Evolutionary conservation across 2,888 invertebrate genomes (phyloP).

Genomic region (Serrognathus titanus): DNA sequence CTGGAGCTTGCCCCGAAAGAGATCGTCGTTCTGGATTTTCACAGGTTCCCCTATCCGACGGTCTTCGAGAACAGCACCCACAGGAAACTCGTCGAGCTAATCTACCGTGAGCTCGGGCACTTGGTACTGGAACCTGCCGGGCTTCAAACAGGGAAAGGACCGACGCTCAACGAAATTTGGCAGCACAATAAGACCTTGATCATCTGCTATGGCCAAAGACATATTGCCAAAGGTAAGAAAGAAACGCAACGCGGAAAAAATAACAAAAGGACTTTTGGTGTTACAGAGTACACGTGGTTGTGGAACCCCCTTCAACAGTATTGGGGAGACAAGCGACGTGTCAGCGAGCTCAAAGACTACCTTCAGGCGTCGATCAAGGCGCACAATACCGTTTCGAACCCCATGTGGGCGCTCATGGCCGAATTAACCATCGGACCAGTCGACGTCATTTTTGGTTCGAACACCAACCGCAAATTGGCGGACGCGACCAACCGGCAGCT

Average conservation of each 20-base stretch:
- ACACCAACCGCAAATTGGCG: conserved; percentile 63
- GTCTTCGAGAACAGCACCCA: conserved; percentile 45
- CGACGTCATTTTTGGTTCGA: conserved; percentile 60
- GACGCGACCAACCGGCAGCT: conserved; percentile 67
- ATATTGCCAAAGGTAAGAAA: conserved; percentile 46
- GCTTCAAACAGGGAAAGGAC: conserved; percentile 48
- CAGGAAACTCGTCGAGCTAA: conserved; percentile 50
- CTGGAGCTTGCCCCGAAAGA: conserved; percentile 64
- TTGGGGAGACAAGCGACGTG: conserved; percentile 64
- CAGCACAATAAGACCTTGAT: conserved; percentile 54
- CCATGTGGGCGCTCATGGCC: conserved; percentile 67
- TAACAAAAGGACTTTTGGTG: too few species aligned
- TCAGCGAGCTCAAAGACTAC: conserved; percentile 53
- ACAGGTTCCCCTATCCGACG: conserved; percentile 65
- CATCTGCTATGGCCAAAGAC: conserved; percentile 57
- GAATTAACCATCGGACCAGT: conserved; percentile 66
- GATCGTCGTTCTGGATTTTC: conserved; percentile 76
- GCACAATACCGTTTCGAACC: conserved; percentile 49
- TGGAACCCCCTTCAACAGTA: conserved; percentile 61
- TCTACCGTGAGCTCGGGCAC: conserved; percentile 54
- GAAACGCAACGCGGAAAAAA: background rate
- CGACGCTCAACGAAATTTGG: conserved; percentile 59
- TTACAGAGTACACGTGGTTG: conserved; percentile 47
- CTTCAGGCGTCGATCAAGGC: conserved; percentile 44
- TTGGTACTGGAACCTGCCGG: conserved; percentile 51